phyloP scores from a whole-genome alignment of 2,113 vertebrate species.

The Paramormyrops kingsleyae region DNA sequence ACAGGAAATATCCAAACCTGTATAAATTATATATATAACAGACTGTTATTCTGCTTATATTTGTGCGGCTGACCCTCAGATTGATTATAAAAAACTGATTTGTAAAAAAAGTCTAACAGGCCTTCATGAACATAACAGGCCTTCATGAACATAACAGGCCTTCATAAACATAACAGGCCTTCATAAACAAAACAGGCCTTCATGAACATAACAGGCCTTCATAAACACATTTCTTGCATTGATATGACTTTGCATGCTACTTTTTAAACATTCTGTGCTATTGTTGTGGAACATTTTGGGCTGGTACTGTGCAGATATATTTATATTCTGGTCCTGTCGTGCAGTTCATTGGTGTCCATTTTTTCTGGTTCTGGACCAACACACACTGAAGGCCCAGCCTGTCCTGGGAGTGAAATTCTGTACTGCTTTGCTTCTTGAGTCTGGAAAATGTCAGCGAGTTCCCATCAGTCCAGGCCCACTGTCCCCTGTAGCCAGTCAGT shows the following conservation, averaged over 20 bases:
- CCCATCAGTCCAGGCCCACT: slow-evolving; percentile 42
- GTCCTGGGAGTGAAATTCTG: background rate
- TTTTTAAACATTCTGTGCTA: background rate
- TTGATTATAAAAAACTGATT: background rate
- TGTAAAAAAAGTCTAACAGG: too few species aligned
- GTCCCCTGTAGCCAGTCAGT: slow-evolving; percentile 34
- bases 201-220: too few species aligned
- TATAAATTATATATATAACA: background rate
- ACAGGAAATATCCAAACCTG: background rate
- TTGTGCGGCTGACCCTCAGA: background rate
- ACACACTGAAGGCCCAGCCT: slow-evolving; percentile 44
- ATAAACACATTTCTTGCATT: background rate
- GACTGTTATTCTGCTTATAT: background rate
- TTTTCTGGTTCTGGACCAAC: slow-evolving; percentile 45
- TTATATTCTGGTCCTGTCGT: slow-evolving; percentile 39
- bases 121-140: too few species aligned
- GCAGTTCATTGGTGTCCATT: slow-evolving; percentile 44
- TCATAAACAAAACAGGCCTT: too few species aligned
- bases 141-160: too few species aligned
- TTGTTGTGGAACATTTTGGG: slow-evolving; percentile 33
- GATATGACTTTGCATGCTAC: background rate
- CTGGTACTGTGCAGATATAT: slow-evolving; percentile 49
- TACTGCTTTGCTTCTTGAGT: slow-evolving; percentile 31
- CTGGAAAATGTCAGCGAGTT: slow-evolving; percentile 38
- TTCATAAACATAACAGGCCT: too few species aligned